Evolutionary conservation across 1,140 invertebrate species (phyloP).

Genomic region (Pissodes strobi): DNA sequence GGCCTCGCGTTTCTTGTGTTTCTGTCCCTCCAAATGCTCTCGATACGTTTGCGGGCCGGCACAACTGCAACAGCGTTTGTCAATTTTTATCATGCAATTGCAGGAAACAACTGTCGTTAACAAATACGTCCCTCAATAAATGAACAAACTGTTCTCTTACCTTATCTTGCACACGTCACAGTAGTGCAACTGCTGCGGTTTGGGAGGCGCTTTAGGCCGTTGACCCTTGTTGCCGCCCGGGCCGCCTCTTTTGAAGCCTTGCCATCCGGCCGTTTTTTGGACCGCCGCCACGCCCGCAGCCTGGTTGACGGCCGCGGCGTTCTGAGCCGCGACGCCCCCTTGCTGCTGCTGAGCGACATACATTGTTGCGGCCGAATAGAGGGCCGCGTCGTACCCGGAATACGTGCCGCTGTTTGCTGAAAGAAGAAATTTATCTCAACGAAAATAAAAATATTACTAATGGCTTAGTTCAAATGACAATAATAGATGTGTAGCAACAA

Average conservation of each 20-base stretch:
- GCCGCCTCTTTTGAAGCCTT: conserved; percentile 73
- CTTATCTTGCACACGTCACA: conserved; percentile 98
- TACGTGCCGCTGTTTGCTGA: conserved; percentile 67
- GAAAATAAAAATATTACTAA: not conserved
- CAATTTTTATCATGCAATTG: no score
- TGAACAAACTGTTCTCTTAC: conserved; percentile 53
- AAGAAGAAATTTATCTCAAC: conserved; percentile 3
- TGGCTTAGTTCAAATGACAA: not conserved
- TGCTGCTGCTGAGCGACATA: conserved; percentile 79
- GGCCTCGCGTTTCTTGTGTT: conserved; percentile 98
- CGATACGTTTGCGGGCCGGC: conserved; percentile 79
- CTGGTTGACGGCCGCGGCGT: conserved; percentile 56
- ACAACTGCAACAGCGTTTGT: conserved; percentile 41
- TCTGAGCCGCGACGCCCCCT: conserved; percentile 10
- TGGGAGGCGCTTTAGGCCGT: conserved; percentile 79
- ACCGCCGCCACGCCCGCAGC: conserved; percentile 59
- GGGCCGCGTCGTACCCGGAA: conserved; percentile 86
- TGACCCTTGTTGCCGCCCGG: conserved; percentile 68
- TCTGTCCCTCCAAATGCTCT: conserved; percentile 96
- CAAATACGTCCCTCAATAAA: no score
- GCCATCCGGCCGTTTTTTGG: conserved; percentile 65
- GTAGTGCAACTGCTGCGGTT: conserved; percentile 90
- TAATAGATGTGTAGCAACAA: not conserved
- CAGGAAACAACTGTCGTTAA: no score
- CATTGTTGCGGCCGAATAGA: conserved; percentile 91